These are phyloP conservation scores for Drosophila simulans DNA, from an alignment of 1,140 invertebrate genomes.

Conservation along the genomic window DNA sequence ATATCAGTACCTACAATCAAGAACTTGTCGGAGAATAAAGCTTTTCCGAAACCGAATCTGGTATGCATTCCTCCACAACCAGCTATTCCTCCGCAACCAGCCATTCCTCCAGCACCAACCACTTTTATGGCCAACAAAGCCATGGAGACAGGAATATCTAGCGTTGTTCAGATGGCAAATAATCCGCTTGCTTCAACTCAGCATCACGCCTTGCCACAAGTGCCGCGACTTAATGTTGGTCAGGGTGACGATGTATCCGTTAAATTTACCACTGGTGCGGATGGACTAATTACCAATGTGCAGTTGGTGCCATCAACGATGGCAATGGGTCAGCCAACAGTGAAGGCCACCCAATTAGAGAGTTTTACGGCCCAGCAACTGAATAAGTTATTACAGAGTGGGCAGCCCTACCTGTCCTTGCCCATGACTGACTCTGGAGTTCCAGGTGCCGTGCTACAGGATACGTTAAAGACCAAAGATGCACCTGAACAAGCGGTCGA, in stretches of 20 bases:
- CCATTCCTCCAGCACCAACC: too few species aligned
- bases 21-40: too few species aligned
- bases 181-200: neutral
- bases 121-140: neutral
- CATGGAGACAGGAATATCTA: neutral
- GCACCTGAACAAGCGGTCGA: constrained; percentile 36
- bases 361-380: constrained; percentile 17
- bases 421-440: constrained; percentile 14
- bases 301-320: neutral
- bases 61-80: too few species aligned
- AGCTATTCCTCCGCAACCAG: neutral
- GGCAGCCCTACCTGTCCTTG: constrained; percentile 7
- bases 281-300: constrained; percentile 40
- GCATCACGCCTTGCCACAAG: neutral
- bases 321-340: neutral
- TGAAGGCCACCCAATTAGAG: neutral
- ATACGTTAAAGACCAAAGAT: neutral
- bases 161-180: neutral
- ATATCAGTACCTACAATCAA: neutral
- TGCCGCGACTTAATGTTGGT: neutral
- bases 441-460: neutral
- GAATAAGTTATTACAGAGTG: constrained; percentile 15
- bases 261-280: constrained; percentile 21
- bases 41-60: neutral
- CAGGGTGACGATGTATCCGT: constrained; percentile 26